Percentiles rank a stretch among this genome's conserved stretches.
These are phyloP conservation scores for Sminthurides bifidus DNA, from an alignment of 1,140 invertebrate species.

Conservation along the genomic window DNA sequence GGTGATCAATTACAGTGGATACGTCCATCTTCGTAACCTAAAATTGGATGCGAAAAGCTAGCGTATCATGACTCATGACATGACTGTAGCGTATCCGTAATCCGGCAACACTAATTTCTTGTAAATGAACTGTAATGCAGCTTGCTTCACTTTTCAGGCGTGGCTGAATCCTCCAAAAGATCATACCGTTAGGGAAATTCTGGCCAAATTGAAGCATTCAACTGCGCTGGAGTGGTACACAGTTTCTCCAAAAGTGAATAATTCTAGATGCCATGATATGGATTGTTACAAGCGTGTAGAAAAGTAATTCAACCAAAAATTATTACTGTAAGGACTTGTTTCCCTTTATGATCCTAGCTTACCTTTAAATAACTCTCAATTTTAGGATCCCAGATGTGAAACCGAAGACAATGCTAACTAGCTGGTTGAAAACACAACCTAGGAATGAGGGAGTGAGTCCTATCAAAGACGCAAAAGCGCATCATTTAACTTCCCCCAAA, in stretches of 20 bases:
- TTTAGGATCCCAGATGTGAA: too few species aligned
- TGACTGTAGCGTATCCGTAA: neutral
- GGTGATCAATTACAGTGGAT: too few species aligned
- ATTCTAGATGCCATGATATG: constrained; percentile 54
- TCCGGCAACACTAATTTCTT: neutral
- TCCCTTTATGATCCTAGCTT: too few species aligned
- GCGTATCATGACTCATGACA: neutral
- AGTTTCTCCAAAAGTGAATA: constrained; percentile 59
- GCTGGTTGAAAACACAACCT: too few species aligned
- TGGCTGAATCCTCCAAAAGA: constrained; percentile 53
- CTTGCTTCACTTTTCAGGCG: constrained; percentile 40
- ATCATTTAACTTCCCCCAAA: too few species aligned
- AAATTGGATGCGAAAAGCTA: neutral
- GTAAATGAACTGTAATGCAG: neutral
- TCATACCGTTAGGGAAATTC: constrained; percentile 44
- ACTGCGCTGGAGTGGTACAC: constrained; percentile 49
- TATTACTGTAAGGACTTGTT: too few species aligned
- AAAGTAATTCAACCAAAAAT: constrained; percentile 32
- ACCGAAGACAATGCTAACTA: too few species aligned
- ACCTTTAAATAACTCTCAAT: too few species aligned
- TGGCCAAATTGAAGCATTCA: constrained; percentile 43
- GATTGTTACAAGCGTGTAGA: constrained; percentile 49
- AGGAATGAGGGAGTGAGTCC: too few species aligned
- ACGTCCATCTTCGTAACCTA: too few species aligned
- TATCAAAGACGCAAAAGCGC: too few species aligned